Evolutionary conservation across 2,113 vertebrate species (phyloP).

Genomic region (Eubucco bourcierii): DNA sequence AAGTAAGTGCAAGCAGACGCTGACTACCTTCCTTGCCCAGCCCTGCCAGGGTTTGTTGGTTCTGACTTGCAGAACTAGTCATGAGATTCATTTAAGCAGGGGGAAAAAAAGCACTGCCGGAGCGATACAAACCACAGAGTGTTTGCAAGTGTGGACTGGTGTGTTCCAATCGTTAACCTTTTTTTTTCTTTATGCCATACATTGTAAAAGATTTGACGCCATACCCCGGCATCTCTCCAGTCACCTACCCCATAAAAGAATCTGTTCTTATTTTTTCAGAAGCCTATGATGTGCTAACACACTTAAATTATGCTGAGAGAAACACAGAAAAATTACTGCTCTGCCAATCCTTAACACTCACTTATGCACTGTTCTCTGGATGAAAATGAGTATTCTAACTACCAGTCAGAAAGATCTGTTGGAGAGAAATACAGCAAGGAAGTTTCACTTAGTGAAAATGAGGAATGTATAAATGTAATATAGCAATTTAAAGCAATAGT

Average conservation of each 20-base stretch:
- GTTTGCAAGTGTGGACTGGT: neutral
- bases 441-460: neutral
- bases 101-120: neutral
- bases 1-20: neutral
- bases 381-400: neutral
- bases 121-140: neutral
- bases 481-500: neutral
- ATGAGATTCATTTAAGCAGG: neutral
- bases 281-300: neutral
- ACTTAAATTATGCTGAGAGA: neutral
- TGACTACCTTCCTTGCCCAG: neutral
- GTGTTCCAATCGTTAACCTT: neutral
- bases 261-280: neutral
- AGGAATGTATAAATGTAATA: neutral
- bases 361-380: neutral
- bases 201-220: neutral
- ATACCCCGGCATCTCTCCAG: neutral
- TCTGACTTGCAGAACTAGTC: neutral
- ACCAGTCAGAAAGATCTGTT: neutral
- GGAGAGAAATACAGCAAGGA: neutral
- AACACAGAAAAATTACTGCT: neutral
- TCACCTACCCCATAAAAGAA: neutral
- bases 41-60: neutral
- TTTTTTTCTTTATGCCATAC: neutral
- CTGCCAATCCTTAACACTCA: neutral